These are phyloP conservation scores for Semnornis frantzii DNA, from an alignment of 2,113 vertebrate species.

Conservation along the genomic window DNA sequence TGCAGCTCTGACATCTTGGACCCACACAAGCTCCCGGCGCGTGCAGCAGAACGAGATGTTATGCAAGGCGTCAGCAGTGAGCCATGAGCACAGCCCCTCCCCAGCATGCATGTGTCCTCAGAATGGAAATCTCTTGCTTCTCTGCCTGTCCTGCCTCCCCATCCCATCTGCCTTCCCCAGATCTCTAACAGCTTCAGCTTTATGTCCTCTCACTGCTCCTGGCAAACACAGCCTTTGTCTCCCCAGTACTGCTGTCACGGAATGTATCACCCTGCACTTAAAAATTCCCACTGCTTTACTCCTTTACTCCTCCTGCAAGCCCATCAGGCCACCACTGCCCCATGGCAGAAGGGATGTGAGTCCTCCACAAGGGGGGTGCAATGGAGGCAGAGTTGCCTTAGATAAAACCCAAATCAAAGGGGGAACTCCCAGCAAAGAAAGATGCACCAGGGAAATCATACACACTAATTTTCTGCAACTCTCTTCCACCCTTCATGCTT, in stretches of 20 bases:
- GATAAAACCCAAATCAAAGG: accelerated
- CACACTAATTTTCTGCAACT: neutral
- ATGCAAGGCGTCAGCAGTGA: neutral
- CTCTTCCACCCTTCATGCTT: neutral
- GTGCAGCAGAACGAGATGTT: neutral
- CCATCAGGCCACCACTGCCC: neutral
- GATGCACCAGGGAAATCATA: neutral
- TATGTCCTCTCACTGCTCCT: neutral
- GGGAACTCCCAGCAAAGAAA: neutral
- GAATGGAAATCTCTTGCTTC: neutral
- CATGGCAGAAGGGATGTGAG: neutral
- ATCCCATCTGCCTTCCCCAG: neutral
- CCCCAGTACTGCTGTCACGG: neutral
- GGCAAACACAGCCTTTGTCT: neutral
- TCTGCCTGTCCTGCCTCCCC: neutral
- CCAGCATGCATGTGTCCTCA: neutral
- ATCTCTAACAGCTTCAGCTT: neutral
- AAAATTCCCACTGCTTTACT: neutral
- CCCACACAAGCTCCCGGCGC: neutral
- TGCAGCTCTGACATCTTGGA: neutral
- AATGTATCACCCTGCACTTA: neutral
- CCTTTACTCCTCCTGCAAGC: neutral
- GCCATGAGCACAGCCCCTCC: neutral
- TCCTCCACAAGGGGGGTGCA: neutral
- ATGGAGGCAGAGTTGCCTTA: accelerated